These are phyloP conservation scores for Scaptomyza hsui DNA, from an alignment of 1,140 invertebrate genomes.

Conservation along the genomic window DNA sequence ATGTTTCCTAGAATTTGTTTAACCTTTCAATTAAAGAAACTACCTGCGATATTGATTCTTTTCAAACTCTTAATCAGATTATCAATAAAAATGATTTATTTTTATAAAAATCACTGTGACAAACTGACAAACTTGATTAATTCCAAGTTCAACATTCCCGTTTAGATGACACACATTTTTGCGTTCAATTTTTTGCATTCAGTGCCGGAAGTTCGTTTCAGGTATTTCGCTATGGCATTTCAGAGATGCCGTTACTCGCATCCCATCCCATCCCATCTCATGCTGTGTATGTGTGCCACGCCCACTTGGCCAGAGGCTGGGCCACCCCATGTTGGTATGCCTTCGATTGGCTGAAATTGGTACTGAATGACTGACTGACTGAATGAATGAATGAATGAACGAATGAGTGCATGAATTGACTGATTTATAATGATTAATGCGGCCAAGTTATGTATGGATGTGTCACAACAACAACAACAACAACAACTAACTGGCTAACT, in stretches of 20 bases:
- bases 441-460: conserved; percentile 54
- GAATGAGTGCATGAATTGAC: conserved; percentile 60
- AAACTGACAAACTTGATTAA: neutral
- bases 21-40: too few species aligned
- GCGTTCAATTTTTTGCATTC: conserved; percentile 52
- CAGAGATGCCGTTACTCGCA: conserved; percentile 50
- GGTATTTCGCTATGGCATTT: conserved; percentile 70
- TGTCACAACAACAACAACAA: conserved; percentile 22
- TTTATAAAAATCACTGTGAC: too few species aligned
- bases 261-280: conserved; percentile 12
- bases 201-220: conserved; percentile 67
- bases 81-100: neutral
- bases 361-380: conserved; percentile 31
- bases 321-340: conserved; percentile 4
- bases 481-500: neutral
- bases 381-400: conserved; percentile 34
- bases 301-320: neutral
- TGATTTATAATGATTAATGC: conserved; percentile 81
- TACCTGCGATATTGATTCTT: too few species aligned
- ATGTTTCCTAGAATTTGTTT: too few species aligned
- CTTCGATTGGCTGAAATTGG: conserved; percentile 24
- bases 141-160: neutral
- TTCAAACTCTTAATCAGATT: neutral
- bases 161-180: neutral
- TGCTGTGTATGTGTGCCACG: conserved; percentile 13